A percentile compares a stretch with the other conserved stretches of the same genome.
Evolutionary conservation across 1,140 invertebrate species (phyloP).

Genomic region (Cydia strobilella): DNA sequence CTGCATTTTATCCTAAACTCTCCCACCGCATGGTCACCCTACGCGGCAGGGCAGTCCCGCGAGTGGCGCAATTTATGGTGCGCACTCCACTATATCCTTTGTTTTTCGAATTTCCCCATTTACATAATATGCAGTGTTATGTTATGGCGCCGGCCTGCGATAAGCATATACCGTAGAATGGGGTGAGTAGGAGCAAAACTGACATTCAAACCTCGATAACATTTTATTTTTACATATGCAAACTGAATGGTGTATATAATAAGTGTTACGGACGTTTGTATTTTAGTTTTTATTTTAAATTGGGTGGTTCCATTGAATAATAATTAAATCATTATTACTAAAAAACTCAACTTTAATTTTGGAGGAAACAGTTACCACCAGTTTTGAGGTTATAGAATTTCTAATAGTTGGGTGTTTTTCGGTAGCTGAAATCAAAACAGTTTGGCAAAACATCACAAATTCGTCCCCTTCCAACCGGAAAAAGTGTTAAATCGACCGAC

Average conservation of each 20-base stretch:
- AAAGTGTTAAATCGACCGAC: conserved; percentile 7
- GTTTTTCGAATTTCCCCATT: conserved; percentile 24
- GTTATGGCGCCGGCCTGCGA: background rate
- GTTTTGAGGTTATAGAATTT: no score
- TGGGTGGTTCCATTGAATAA: no score
- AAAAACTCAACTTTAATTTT: no score
- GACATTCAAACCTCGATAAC: no score
- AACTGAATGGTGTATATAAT: no score
- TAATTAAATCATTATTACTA: no score
- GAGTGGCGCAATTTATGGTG: conserved; percentile 27
- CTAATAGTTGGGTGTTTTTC: background rate
- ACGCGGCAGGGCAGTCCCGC: conserved; percentile 14
- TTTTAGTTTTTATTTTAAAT: no score
- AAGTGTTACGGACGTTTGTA: no score
- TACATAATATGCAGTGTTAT: conserved; percentile 20
- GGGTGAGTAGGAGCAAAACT: no score
- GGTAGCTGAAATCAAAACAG: background rate
- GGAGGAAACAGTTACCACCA: no score
- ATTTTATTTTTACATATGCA: no score
- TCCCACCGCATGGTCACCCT: conserved; percentile 2
- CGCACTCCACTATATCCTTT: conserved; percentile 21
- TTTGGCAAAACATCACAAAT: background rate
- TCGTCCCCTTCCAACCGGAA: background rate
- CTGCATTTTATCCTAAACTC: background rate
- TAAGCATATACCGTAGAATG: no score